Evolutionary conservation across 2,888 invertebrate genomes (phyloP), one percentile per base, ranked within the genome.

Genomic region (Plebejus anna): DNA sequence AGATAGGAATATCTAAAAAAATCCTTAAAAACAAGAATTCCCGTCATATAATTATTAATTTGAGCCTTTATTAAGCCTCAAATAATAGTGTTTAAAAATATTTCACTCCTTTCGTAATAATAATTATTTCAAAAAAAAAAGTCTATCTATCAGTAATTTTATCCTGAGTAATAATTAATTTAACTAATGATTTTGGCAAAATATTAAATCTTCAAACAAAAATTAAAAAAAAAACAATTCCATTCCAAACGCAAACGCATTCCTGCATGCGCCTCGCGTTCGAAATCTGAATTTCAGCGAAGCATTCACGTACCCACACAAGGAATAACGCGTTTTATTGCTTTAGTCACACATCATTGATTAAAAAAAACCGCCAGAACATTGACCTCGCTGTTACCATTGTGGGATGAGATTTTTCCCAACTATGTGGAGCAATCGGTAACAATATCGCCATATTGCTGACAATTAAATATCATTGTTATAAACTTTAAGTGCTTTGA

Each of bases 381-480:
- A 86, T 84, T 87, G 89, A 88, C 92, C 92, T 89, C 85, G 83
- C 82, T 80, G 79, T 78, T 75, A 78, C 80, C 80, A 89, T 90
- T 90, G 90, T 90, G 81, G 76, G 32, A 61, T 80, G 80, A 81
- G 87, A 89, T 84, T 84, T 84, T 82, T 90, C 90, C 87, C 85
- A 90, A 86, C 81, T 80, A 89, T 88, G 85, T 90, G 84, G 91
- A 89, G 88, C 90, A 85, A 85, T 75, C 75, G 55, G 38, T 70
- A 38, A 76, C 76, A 76, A 72, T 79, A 78, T 80, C 78, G 77
- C 77, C 77, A 47, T 76, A 70, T 70, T 72, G 72, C 72, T 57
- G 7, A 51, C 70, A 70, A 75, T 75, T 75, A 75, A 75, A 75
- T 66, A 42, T 51, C 70, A 61, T 61, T 75, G 59, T 75, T 66